Evolutionary conservation across 2,888 invertebrate species (phyloP).

Genomic region (Selenia dentaria): DNA sequence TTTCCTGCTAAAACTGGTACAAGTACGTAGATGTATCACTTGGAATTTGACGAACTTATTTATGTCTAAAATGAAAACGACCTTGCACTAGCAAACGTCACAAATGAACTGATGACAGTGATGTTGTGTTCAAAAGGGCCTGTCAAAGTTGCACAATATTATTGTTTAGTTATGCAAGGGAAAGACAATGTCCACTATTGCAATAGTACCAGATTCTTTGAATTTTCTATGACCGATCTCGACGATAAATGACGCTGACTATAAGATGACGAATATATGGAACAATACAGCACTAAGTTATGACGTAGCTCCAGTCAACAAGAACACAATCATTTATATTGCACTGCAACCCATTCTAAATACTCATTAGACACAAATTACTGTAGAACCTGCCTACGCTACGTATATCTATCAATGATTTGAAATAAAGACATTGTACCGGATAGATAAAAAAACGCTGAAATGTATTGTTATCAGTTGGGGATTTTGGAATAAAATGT

Average conservation of each 20-base stretch:
- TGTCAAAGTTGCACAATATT: conserved; percentile 32
- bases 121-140: neutral
- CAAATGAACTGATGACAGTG: conserved; percentile 6
- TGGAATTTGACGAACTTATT: too few species aligned
- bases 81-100: conserved; percentile 10
- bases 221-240: conserved; percentile 17
- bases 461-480: too few species aligned
- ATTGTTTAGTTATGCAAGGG: conserved; percentile 35
- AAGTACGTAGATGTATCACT: neutral
- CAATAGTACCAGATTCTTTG: conserved; percentile 14
- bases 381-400: too few species aligned
- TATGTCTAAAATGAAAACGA: too few species aligned
- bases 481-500: too few species aligned
- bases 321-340: too few species aligned
- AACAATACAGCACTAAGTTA: neutral
- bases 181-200: conserved; percentile 1
- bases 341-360: too few species aligned
- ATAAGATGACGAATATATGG: neutral
- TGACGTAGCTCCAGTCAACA: conserved; percentile 2
- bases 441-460: too few species aligned
- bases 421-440: too few species aligned
- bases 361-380: too few species aligned
- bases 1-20: too few species aligned
- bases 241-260: conserved; percentile 1
- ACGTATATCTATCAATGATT: too few species aligned